These are phyloP conservation scores for Nipponia nippon DNA, from an alignment of 2,113 vertebrate species.

Conservation along the genomic window DNA sequence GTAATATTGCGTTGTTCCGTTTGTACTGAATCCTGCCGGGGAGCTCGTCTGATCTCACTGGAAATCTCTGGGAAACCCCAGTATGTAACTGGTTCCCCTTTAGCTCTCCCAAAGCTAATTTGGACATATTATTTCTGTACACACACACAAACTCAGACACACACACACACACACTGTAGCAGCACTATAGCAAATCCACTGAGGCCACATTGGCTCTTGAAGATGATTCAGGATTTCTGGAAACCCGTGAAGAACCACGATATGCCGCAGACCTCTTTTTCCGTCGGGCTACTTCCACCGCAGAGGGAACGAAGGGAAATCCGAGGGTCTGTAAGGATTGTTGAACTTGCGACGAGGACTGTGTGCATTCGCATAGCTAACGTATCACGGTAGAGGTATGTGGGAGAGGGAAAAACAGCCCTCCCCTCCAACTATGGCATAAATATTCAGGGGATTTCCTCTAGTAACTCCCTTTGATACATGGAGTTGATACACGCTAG, in stretches of 20 bases:
- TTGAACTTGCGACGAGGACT: not conserved
- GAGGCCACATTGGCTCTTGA: not conserved
- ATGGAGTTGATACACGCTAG: slow-evolving; percentile 28
- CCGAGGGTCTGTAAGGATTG: rapidly evolving
- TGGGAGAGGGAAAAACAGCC: not conserved
- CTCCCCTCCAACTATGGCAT: not conserved
- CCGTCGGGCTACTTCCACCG: not conserved
- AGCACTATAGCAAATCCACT: not conserved
- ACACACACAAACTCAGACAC: not conserved
- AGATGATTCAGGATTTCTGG: slow-evolving; percentile 24
- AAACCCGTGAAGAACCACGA: not conserved
- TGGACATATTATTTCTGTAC: not conserved
- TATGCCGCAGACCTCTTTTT: not conserved
- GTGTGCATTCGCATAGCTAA: rapidly evolving
- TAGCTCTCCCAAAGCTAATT: not conserved
- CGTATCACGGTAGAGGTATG: not conserved
- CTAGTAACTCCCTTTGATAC: slow-evolving; percentile 51
- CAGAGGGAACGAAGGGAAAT: not conserved
- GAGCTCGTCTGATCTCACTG: not conserved
- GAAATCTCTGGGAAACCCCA: slow-evolving; percentile 45
- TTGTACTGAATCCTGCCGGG: not conserved
- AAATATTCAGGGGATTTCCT: slow-evolving; percentile 63
- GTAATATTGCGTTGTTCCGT: not conserved
- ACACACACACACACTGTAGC: not conserved
- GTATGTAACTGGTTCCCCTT: slow-evolving; percentile 7